These are phyloP conservation scores for Sebastes baramenuke DNA, from an alignment of 2,797 vertebrate genomes.

Conservation along the genomic window DNA sequence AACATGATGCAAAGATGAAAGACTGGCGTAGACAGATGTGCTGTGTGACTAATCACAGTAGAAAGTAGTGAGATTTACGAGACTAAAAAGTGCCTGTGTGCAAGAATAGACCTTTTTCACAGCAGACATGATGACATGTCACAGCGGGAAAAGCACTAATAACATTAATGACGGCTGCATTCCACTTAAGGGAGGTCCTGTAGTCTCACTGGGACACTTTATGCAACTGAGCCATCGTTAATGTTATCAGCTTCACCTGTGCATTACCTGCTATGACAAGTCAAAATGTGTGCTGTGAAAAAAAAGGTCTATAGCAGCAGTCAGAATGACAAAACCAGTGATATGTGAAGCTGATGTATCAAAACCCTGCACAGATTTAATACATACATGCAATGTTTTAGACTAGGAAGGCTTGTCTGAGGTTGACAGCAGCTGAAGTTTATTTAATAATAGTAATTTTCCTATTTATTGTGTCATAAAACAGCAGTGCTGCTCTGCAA, in stretches of 20 bases:
- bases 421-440: background rate
- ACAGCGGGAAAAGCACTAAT: background rate
- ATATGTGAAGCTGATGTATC: too few relatives aligned
- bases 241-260: background rate
- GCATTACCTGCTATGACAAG: background rate
- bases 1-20: background rate
- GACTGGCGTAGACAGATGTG: background rate
- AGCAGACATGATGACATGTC: background rate
- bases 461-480: background rate
- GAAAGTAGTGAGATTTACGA: background rate
- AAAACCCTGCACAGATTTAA: too few relatives aligned
- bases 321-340: background rate
- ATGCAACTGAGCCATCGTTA: background rate
- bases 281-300: background rate
- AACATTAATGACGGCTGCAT: background rate
- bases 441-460: background rate
- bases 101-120: background rate
- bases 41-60: background rate
- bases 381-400: background rate
- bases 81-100: background rate
- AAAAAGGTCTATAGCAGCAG: background rate
- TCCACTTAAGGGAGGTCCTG: background rate
- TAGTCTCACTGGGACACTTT: background rate
- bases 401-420: background rate
- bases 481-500: constrained; percentile 1